phyloP scores from a whole-genome alignment of 1,140 invertebrate genomes.

The Protaetia brevitarsis region DNA sequence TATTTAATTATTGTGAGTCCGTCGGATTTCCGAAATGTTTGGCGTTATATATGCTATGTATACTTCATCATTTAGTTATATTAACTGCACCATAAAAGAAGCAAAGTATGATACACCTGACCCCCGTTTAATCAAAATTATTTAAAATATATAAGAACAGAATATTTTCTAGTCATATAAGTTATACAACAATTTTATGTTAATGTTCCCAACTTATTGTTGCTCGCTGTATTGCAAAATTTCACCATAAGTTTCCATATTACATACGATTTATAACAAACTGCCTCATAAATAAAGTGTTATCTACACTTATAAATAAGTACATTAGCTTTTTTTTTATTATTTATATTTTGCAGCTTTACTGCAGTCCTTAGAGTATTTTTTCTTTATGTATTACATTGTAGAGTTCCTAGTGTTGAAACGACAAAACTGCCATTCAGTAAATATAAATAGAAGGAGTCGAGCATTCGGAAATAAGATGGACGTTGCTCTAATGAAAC shows the following conservation, averaged over 20 bases:
- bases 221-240: not conserved
- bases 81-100: too few species aligned
- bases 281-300: not conserved
- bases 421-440: slow-evolving; percentile 10
- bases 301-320: too few species aligned
- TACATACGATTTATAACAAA: not conserved
- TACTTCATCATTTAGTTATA: not conserved
- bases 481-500: slow-evolving; percentile 1
- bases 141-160: not conserved
- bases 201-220: not conserved
- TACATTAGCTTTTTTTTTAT: not conserved
- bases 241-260: not conserved
- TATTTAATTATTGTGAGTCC: slow-evolving; percentile 1
- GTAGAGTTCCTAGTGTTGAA: slow-evolving; percentile 2
- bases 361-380: not conserved
- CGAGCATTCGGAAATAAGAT: not conserved
- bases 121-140: not conserved
- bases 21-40: not conserved
- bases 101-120: too few species aligned
- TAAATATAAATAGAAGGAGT: not conserved
- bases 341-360: not conserved
- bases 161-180: slow-evolving; percentile 8
- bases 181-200: not conserved
- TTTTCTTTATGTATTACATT: slow-evolving; percentile 3
- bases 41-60: not conserved